phyloP scores from a whole-genome alignment of 2,888 invertebrate genomes.

The Diploptera punctata region DNA sequence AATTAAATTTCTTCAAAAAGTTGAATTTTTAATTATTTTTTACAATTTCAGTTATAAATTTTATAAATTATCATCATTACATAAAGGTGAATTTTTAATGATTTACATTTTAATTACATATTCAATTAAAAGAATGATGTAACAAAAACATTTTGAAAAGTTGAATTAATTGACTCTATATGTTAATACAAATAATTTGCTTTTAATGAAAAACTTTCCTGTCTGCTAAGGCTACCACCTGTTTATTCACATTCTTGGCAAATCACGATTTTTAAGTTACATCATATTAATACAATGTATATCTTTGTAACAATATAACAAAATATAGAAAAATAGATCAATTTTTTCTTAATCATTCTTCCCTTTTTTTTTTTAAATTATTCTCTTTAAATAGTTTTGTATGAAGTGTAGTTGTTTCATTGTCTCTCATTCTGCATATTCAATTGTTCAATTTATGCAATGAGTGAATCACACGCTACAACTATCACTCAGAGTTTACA shows the following conservation, averaged over 20 bases:
- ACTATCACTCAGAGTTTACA: neutral
- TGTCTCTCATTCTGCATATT: too few relatives aligned
- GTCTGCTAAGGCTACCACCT: slow-evolving; percentile 1
- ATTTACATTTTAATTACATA: too few relatives aligned
- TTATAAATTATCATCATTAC: too few relatives aligned
- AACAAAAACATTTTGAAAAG: too few relatives aligned
- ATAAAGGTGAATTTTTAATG: too few relatives aligned
- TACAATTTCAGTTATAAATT: too few relatives aligned
- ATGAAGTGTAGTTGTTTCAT: slow-evolving; percentile 23
- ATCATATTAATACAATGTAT: slow-evolving; percentile 40
- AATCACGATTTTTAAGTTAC: slow-evolving; percentile 34
- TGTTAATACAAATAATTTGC: neutral
- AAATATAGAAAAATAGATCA: slow-evolving; percentile 46
- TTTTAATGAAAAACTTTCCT: too few relatives aligned
- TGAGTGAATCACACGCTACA: neutral
- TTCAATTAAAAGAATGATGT: too few relatives aligned
- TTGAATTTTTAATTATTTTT: too few relatives aligned
- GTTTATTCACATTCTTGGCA: neutral
- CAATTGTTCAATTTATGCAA: neutral
- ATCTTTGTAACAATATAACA: slow-evolving; percentile 46
- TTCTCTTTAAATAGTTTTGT: slow-evolving; percentile 33
- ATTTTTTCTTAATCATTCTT: slow-evolving; percentile 32
- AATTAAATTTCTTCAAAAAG: too few relatives aligned
- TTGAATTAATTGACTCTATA: neutral
- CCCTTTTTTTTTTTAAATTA: slow-evolving; percentile 28